A percentile compares a stretch with the other conserved stretches of the same genome.
phyloP scores from a whole-genome alignment of 2,888 invertebrate genomes.

The Cosmia trapezina region DNA sequence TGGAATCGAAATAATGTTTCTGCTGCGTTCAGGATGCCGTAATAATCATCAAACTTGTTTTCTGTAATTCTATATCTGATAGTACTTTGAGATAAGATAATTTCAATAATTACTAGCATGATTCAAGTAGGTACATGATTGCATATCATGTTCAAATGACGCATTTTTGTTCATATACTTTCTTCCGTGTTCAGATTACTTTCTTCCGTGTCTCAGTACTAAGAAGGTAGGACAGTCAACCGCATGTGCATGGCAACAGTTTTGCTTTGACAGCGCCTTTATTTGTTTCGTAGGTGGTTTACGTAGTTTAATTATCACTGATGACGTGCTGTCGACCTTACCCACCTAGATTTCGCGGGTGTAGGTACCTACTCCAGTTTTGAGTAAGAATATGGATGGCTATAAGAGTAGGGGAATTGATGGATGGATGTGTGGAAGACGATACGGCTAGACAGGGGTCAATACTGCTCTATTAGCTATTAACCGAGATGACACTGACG shows the following conservation, averaged over 20 bases:
- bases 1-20: neutral
- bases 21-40: neutral
- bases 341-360: neutral
- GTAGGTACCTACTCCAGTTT: no score
- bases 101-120: constrained; percentile 30
- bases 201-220: neutral
- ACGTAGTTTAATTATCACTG: neutral
- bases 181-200: constrained; percentile 15
- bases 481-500: no score
- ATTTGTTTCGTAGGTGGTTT: no score
- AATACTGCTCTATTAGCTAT: no score
- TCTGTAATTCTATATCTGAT: constrained; percentile 28
- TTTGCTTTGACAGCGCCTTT: neutral
- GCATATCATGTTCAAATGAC: constrained; percentile 21
- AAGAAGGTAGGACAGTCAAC: neutral
- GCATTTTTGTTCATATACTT: constrained; percentile 12
- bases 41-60: constrained; percentile 26
- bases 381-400: neutral
- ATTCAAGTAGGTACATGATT: constrained; percentile 26
- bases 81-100: constrained; percentile 35
- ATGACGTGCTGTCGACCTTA: neutral
- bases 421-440: neutral
- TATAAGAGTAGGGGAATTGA: neutral
- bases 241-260: neutral
- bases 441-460: no score